phyloP scores from a whole-genome alignment of 2,797 vertebrate species.

The Siniperca scherzeri region DNA sequence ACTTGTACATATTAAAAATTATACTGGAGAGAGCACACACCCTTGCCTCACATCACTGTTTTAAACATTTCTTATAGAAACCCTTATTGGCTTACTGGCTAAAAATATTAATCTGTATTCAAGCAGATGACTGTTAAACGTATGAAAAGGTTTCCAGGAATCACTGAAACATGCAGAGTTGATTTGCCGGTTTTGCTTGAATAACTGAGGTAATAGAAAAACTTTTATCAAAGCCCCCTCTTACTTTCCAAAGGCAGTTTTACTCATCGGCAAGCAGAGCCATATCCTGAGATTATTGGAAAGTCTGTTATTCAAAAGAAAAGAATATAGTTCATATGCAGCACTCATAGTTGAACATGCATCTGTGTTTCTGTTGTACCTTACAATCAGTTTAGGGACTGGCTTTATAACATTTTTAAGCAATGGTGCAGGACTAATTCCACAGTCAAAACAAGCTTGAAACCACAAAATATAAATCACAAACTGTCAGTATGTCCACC shows the following conservation, averaged over 20 bases:
- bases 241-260: constrained; percentile 58
- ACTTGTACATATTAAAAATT: background rate
- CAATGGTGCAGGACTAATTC: constrained; percentile 24
- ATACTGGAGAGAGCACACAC: background rate
- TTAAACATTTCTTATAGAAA: constrained; percentile 19
- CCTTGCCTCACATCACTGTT: background rate
- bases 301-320: constrained; percentile 52
- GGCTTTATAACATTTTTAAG: constrained; percentile 3
- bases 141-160: constrained; percentile 57
- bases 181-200: constrained; percentile 73
- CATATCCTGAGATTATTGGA: constrained; percentile 58
- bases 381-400: constrained; percentile 6
- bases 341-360: constrained; percentile 26
- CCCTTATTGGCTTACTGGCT: constrained; percentile 19
- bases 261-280: constrained; percentile 64
- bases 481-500: background rate
- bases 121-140: constrained; percentile 53
- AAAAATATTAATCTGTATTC: constrained; percentile 59
- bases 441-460: constrained; percentile 23
- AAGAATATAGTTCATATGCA: constrained; percentile 48
- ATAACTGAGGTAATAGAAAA: constrained; percentile 78
- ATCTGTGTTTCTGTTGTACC: constrained; percentile 19
- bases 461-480: constrained; percentile 5
- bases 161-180: constrained; percentile 72
- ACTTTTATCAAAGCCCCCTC: constrained; percentile 70